A percentile compares a stretch with the other conserved stretches of the same genome.
These are phyloP conservation scores for Dendrocopos noguchii DNA, from an alignment of 2,113 vertebrate genomes.

Conservation along the genomic window DNA sequence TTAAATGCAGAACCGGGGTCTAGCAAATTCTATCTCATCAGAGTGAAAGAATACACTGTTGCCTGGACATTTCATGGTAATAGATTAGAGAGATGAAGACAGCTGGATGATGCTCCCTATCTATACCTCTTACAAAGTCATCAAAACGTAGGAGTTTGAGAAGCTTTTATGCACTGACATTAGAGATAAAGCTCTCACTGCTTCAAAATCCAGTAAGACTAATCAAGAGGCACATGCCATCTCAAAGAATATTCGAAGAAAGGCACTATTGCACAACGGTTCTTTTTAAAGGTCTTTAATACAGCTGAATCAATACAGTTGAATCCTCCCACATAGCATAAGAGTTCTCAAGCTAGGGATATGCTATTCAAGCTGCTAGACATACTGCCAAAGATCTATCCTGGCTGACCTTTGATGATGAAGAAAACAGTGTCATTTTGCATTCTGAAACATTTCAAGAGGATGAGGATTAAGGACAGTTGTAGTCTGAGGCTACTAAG, in stretches of 20 bases:
- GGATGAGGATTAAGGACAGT: background rate
- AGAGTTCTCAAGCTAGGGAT: background rate
- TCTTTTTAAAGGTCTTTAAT: background rate
- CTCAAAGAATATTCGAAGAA: background rate
- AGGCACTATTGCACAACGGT: background rate
- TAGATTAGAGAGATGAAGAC: background rate
- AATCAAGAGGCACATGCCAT: rapidly evolving
- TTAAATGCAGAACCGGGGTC: background rate
- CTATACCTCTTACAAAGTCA: background rate
- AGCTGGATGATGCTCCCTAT: background rate
- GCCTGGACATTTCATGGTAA: background rate
- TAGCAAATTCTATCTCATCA: background rate
- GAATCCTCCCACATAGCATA: background rate
- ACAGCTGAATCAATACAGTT: background rate
- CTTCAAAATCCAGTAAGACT: background rate
- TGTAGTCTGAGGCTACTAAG: background rate
- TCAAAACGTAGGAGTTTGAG: background rate
- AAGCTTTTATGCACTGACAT: background rate
- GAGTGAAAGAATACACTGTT: background rate
- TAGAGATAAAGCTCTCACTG: background rate
- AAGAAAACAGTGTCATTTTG: background rate
- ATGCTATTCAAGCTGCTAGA: background rate
- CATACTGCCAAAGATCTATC: background rate
- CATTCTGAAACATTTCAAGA: background rate
- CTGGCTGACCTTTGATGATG: background rate